Evolutionary conservation across 1,140 invertebrate species (phyloP), one percentile per base, ranked within the genome.

Genomic region (Bathynomus jamesi): DNA sequence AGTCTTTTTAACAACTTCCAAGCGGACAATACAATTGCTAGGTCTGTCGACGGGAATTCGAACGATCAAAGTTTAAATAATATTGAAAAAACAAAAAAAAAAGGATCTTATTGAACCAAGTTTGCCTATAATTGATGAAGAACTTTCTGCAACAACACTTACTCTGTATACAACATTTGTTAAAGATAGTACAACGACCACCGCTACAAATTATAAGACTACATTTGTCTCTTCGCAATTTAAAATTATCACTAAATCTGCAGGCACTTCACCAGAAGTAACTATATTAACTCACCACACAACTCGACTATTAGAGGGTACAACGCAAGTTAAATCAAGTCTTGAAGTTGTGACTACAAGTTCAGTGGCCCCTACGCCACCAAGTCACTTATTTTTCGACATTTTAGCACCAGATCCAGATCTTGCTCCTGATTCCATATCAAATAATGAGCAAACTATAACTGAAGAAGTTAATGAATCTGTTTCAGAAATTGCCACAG

Each of bases 201-300:
- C 94, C 30, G 87, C 88, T 13, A 76, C 75, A 1, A 28, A 63
- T 17, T 40, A 31, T 3, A 60, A 76, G 31, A 73, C 75, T 0
- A 70, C 75, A 24, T 11, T 53, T 32, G 8, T 66, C 17, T 32
- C 28, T 28, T 46, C 28, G 3, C 46, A 61, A 30, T 60, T 60
- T n/a, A 25, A 65, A 5, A 30, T 68, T 30, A 61, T 67, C 8
- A 29, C 67, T 7, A n/a, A 61, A 24, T n/a, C 65, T 3, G 89
- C 21, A 74, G 75, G 10, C 72, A 31, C 65, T 13, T 17, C 63
- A 10, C 25, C 40, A 3, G 65, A 91, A 75, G 92, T 87, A 73
- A 95, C 93, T 13, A 96, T 93, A 0, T 94, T 92, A 78, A 95
- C 92, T 0, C 94, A 93, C 79, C 94, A 91, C 78, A 94, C 92